Evolutionary conservation across 2,888 invertebrate species (phyloP).

Genomic region (Drosophila flavopinicola): DNA sequence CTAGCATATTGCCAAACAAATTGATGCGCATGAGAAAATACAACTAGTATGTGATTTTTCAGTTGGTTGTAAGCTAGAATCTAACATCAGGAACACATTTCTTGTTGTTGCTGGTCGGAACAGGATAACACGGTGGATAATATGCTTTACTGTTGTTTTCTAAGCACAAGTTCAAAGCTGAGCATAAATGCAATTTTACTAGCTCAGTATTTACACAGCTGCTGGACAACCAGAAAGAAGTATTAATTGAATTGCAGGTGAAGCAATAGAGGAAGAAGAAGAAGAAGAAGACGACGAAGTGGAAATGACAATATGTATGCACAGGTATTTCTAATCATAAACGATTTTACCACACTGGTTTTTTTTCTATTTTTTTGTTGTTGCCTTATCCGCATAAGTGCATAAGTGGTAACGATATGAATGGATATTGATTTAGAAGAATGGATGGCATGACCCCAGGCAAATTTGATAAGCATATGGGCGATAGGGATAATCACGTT

Average conservation of each 20-base stretch:
- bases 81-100: not conserved
- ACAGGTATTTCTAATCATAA: conserved; percentile 4
- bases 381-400: not conserved
- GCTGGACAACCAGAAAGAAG: too few relatives aligned
- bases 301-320: not conserved
- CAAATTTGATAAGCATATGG: conserved; percentile 29
- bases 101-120: not conserved
- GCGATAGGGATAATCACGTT: not conserved
- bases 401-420: conserved; percentile 2
- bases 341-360: not conserved
- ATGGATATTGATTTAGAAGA: conserved; percentile 17
- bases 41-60: conserved; percentile 12
- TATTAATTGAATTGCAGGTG: conserved; percentile 7
- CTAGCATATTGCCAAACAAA: conserved; percentile 4
- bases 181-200: conserved; percentile 10
- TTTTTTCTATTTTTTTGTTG: not conserved
- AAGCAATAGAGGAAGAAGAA: not conserved
- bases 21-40: conserved; percentile 2
- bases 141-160: not conserved
- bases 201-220: conserved; percentile 18
- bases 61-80: not conserved
- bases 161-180: not conserved
- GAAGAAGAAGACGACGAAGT: not conserved
- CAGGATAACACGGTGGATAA: not conserved
- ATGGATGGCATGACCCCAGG: not conserved